Evolutionary conservation across 2,888 invertebrate species (phyloP).

Genomic region (Scaptodrosophila latifasciaeformis): DNA sequence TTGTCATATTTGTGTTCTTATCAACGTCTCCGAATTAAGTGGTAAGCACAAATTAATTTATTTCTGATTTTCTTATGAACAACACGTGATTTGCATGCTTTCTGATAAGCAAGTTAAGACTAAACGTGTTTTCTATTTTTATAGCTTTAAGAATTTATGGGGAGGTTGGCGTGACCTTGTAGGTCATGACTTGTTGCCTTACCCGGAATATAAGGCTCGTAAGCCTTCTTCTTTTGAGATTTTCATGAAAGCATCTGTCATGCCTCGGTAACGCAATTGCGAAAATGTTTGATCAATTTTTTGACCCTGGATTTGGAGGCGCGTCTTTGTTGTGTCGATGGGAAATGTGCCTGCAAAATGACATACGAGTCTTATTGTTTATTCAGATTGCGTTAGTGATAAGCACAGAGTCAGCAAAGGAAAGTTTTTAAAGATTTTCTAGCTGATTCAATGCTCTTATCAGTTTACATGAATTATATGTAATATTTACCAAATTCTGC

Average conservation of each 20-base stretch:
- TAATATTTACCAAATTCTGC: slow-evolving; percentile 90
- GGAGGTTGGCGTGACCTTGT: no score
- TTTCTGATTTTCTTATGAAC: not conserved
- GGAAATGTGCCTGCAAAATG: slow-evolving; percentile 88
- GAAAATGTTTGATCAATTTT: slow-evolving; percentile 85
- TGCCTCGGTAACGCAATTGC: slow-evolving; percentile 88
- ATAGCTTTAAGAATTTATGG: no score
- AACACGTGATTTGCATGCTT: slow-evolving; percentile 34
- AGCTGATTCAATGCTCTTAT: not conserved
- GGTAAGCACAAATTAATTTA: not conserved
- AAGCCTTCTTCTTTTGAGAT: slow-evolving; percentile 92
- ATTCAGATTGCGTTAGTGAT: slow-evolving; percentile 34
- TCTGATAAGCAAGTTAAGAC: slow-evolving; percentile 2
- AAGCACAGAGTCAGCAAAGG: slow-evolving; percentile 19
- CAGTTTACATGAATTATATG: not conserved
- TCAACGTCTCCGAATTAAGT: slow-evolving; percentile 22
- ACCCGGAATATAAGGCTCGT: slow-evolving; percentile 90
- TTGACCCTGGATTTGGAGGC: slow-evolving; percentile 96
- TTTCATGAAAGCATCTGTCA: slow-evolving; percentile 92
- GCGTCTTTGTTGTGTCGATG: slow-evolving; percentile 96
- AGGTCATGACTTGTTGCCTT: slow-evolving; percentile 65
- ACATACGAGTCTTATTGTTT: slow-evolving; percentile 41
- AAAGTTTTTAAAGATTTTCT: not conserved
- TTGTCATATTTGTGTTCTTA: not conserved
- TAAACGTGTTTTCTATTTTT: not conserved